phyloP scores from a whole-genome alignment of 2,797 vertebrate species.

The Staurois parvus region DNA sequence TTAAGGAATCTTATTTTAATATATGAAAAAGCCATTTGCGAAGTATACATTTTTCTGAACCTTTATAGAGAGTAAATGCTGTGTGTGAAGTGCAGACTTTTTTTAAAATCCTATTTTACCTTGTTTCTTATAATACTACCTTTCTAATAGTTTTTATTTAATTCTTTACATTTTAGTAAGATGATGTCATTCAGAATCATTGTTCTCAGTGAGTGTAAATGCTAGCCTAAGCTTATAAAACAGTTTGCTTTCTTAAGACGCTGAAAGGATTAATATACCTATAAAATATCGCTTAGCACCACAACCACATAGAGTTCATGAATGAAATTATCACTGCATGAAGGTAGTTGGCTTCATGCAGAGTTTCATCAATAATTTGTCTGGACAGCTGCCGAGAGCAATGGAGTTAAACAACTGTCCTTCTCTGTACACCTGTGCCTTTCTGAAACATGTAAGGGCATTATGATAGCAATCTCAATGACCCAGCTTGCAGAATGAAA shows the following conservation, averaged over 20 bases:
- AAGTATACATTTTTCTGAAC: too few relatives aligned
- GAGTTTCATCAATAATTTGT: slow-evolving; percentile 25
- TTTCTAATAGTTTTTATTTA: background rate
- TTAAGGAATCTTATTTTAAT: too few relatives aligned
- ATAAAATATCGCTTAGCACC: background rate
- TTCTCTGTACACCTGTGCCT: slow-evolving; percentile 42
- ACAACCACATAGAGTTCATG: slow-evolving; percentile 7
- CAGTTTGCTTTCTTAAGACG: background rate
- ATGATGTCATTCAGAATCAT: background rate
- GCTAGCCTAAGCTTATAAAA: background rate
- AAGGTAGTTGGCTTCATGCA: slow-evolving; percentile 25
- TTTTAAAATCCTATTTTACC: too few relatives aligned
- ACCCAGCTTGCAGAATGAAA: slow-evolving; percentile 6
- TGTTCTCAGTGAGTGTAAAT: background rate
- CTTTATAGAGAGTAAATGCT: too few relatives aligned
- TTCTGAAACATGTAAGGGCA: slow-evolving; percentile 34
- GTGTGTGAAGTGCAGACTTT: too few relatives aligned
- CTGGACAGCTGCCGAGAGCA: slow-evolving; percentile 11
- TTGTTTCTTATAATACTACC: background rate
- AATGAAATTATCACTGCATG: slow-evolving; percentile 22
- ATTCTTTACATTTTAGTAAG: background rate
- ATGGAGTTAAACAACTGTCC: slow-evolving; percentile 22
- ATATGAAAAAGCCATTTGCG: too few relatives aligned
- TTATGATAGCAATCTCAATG: slow-evolving; percentile 46
- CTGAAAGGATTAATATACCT: background rate